Base-by-base conservation (phyloP, 2,888 invertebrate genomes). In the Psococerastis gibbosa region DNA sequence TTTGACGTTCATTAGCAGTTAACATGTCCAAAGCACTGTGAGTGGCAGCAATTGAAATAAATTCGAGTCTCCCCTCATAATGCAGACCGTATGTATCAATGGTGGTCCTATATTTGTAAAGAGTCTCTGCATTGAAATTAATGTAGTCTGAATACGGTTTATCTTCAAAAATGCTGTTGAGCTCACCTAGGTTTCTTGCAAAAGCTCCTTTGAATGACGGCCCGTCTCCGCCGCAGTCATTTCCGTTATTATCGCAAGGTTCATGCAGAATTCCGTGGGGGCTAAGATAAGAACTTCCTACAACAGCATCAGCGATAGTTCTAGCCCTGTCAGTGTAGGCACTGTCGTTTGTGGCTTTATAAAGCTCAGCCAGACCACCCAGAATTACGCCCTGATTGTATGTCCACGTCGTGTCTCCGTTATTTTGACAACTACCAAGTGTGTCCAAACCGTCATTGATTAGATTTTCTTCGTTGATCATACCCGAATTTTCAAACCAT, bases 11-110 rank as follows among this genome's bases (percentile, higher is more conserved):
- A 27, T 6, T 11, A 27, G 35, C 35, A 9, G 15, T 34, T 8
- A 34, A 15, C 15, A 34, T 13, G 15, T 34, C 35, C 16, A 34
- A 18, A 18, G 35, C 35, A 34, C 35, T 34, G 35, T 34, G 35
- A 8, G 6, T 8, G 15, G 16, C 6, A 6, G 15, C 18, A 6
- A 15, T 15, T 9, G 8, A 9, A 15, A 8, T 8, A 9, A 16
- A 13, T 15, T 16, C 35, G 15, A 34, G 13, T 34, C 8, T 8
- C 6, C 35, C 35, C 15, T 13, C 35, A 9, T 18, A 34, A 15
- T 34, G 35, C 8, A 16, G 15, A 16, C 35, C 35, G 15, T 34
- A 34, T 9, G 6, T 8, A 34, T 34, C 35, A 15, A 16, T 18
- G 8, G 16, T 34, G 35, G 6, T 13, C 15, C 18, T 18, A 15